Evolutionary conservation across 2,888 invertebrate species (phyloP).

Genomic region (Eilema sororculum): DNA sequence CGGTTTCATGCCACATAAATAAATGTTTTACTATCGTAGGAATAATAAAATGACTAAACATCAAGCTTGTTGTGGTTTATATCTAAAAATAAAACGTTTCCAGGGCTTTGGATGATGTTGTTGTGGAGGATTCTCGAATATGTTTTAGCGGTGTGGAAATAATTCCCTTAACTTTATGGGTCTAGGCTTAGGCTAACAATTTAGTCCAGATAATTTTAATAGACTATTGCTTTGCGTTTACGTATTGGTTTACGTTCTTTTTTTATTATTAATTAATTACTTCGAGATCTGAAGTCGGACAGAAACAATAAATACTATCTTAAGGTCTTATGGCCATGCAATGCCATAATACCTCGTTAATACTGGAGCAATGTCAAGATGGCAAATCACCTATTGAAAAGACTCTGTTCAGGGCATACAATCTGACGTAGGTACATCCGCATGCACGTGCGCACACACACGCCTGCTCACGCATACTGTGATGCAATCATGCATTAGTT

Average conservation of each 20-base stretch:
- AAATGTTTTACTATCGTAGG: conserved; percentile 36
- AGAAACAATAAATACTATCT: not conserved
- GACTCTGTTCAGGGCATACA: not conserved
- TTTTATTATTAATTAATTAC: too few relatives aligned
- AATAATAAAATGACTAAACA: conserved; percentile 32
- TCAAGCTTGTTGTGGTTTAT: conserved; percentile 24
- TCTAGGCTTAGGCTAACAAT: not conserved
- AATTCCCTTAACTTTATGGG: not conserved
- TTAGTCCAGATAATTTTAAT: not conserved
- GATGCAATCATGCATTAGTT: too few relatives aligned
- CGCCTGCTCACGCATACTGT: too few relatives aligned
- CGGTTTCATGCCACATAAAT: conserved; percentile 37
- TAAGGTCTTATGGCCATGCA: not conserved
- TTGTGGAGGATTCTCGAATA: not conserved
- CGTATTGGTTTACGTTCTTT: too few relatives aligned
- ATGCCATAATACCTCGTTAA: not conserved
- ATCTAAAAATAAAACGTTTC: conserved; percentile 17
- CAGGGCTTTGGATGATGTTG: not conserved
- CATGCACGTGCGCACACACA: not conserved
- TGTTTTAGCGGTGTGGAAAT: not conserved
- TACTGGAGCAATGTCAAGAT: not conserved
- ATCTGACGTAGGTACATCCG: not conserved
- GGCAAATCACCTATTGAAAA: not conserved
- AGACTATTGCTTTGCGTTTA: not conserved
- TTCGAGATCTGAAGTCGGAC: not conserved